These are phyloP conservation scores for Olivierus martensii DNA, from an alignment of 1,140 invertebrate species.

Conservation along the genomic window DNA sequence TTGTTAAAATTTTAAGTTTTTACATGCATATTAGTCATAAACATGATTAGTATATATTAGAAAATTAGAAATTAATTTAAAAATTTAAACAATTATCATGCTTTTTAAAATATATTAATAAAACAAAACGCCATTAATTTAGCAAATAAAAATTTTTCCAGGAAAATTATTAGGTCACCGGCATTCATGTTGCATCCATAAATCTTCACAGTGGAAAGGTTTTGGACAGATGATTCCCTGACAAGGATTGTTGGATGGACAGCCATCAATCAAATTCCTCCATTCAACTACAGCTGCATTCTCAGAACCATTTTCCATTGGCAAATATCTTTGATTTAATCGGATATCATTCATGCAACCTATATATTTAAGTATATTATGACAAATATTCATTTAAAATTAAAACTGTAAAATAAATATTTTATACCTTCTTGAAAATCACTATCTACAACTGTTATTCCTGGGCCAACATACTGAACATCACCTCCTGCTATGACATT, in stretches of 20 bases:
- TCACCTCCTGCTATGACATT: constrained; percentile 89
- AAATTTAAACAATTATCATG: too few relatives aligned
- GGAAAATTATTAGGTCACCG: constrained; percentile 37
- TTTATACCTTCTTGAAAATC: constrained; percentile 76
- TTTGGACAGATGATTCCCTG: constrained; percentile 77
- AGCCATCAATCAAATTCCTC: constrained; percentile 73
- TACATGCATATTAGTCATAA: too few relatives aligned
- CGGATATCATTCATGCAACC: constrained; percentile 72
- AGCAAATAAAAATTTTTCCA: too few relatives aligned
- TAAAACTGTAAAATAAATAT: neutral
- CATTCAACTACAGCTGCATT: constrained; percentile 88
- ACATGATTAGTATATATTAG: too few relatives aligned
- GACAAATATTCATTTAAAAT: neutral
- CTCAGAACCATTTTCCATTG: constrained; percentile 85
- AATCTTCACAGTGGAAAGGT: constrained; percentile 88
- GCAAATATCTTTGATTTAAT: constrained; percentile 80
- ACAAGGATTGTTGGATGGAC: constrained; percentile 86
- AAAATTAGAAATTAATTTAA: too few relatives aligned
- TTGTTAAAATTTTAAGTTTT: too few relatives aligned
- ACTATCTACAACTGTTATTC: constrained; percentile 73
- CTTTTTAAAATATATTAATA: too few relatives aligned
- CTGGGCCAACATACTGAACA: constrained; percentile 72
- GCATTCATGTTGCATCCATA: constrained; percentile 95
- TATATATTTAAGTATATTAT: constrained; percentile 26
- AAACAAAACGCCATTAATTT: too few relatives aligned